phyloP scores from a whole-genome alignment of 1,140 invertebrate species.

The Drosophila neocordata region DNA sequence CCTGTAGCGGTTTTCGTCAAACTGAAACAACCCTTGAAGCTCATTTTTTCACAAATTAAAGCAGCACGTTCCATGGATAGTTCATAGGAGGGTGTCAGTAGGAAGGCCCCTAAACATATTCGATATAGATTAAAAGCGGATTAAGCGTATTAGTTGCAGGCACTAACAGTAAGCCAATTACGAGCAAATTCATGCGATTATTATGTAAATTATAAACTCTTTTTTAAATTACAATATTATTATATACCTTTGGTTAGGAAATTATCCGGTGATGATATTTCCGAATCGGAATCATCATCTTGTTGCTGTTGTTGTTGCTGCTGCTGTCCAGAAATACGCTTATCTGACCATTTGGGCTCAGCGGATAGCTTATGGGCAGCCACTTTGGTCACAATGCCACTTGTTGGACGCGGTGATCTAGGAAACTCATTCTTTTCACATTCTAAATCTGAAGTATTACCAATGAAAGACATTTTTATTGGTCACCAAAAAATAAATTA shows the following conservation, averaged over 20 bases:
- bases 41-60: constrained; percentile 93
- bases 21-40: constrained; percentile 92
- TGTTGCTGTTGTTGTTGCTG: constrained; percentile 1
- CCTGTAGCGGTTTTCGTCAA: constrained; percentile 93
- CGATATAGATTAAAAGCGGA: neutral
- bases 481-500: constrained; percentile 3
- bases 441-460: constrained; percentile 79
- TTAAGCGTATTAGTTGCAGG: neutral
- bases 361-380: constrained; percentile 75
- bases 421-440: constrained; percentile 80
- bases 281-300: constrained; percentile 86
- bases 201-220: neutral
- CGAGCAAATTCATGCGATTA: neutral
- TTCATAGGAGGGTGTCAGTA: constrained; percentile 92
- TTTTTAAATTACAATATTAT: neutral
- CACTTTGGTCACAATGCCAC: constrained; percentile 74
- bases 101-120: constrained; percentile 86
- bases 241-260: constrained; percentile 86
- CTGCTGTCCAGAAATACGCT: constrained; percentile 33
- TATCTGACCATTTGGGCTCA: constrained; percentile 77
- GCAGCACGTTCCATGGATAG: constrained; percentile 92
- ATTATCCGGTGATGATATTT: constrained; percentile 86
- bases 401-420: constrained; percentile 61
- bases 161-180: no score
- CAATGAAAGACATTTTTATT: constrained; percentile 73